Percentiles rank a stretch among this genome's conserved stretches.
Evolutionary conservation across 1,140 invertebrate species (phyloP).

Genomic region (Lepidurus arcticus): DNA sequence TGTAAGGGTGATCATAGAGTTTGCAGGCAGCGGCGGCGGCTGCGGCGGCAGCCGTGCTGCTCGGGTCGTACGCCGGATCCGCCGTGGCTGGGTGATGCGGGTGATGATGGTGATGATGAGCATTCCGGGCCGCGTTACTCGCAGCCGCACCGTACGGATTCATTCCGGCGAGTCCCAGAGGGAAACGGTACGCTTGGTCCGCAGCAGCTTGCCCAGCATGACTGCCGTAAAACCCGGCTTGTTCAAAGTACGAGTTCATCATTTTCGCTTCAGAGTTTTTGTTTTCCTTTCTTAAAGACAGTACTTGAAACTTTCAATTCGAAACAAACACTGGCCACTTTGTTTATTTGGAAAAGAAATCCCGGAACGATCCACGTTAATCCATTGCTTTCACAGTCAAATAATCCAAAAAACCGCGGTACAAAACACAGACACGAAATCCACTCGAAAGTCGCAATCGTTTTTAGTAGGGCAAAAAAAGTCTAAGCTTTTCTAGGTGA

Average conservation of each 20-base stretch:
- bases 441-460: background rate
- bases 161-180: conserved; percentile 58
- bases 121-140: conserved; percentile 65
- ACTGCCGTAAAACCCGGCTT: conserved; percentile 84
- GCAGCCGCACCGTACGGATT: conserved; percentile 39
- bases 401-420: no score
- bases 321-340: background rate
- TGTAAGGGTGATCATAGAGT: conserved; percentile 60
- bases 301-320: background rate
- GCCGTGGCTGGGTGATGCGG: conserved; percentile 67
- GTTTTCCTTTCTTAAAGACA: background rate
- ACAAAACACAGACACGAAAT: background rate
- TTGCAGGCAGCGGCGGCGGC: conserved; percentile 67
- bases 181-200: conserved; percentile 61
- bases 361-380: no score
- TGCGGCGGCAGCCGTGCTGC: conserved; percentile 61
- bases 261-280: conserved; percentile 39
- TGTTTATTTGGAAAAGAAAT: no score
- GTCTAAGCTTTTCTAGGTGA: background rate
- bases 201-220: conserved; percentile 59
- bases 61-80: conserved; percentile 72
- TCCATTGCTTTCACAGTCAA: no score
- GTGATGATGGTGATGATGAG: conserved; percentile 57
- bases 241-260: conserved; percentile 95
- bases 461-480: background rate